Percentiles rank a stretch among this genome's conserved stretches.
Conservation (phyloP, 2,888 invertebrate genomes). For the Idaea straminata region DNA sequence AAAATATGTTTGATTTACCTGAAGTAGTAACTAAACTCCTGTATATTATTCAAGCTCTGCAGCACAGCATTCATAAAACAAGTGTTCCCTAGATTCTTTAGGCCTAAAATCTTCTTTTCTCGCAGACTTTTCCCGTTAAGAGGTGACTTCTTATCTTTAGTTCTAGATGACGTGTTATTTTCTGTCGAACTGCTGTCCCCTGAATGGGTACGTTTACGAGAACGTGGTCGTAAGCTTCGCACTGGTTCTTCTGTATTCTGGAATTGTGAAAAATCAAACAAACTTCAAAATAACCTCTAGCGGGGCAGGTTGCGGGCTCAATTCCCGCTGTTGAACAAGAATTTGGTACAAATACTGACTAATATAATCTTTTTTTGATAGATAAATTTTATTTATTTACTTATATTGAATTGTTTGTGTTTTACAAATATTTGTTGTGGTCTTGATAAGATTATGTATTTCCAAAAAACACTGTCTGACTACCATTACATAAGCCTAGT, state of each 20-base stretch:
- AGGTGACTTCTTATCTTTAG: slow-evolving; percentile 58
- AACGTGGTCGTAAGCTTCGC: slow-evolving; percentile 80
- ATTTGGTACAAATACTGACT: no score
- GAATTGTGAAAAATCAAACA: slow-evolving; percentile 9
- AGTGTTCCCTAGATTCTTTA: slow-evolving; percentile 90
- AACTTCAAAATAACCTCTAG: no score
- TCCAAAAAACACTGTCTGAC: no score
- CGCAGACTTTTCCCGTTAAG: slow-evolving; percentile 74
- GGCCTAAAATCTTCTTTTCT: slow-evolving; percentile 84
- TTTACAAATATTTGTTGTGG: no score
- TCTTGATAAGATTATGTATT: no score
- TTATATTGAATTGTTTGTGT: no score
- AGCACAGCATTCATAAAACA: slow-evolving; percentile 93
- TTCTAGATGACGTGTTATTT: slow-evolving; percentile 53
- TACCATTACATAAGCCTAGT: no score
- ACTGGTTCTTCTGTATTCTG: slow-evolving; percentile 74
- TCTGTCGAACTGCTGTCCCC: slow-evolving; percentile 78
- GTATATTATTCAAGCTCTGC: slow-evolving; percentile 91
- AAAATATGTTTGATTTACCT: background rate
- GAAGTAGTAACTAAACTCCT: slow-evolving; percentile 90
- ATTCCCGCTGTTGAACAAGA: no score
- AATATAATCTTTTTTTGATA: no score
- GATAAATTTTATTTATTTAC: no score
- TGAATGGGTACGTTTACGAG: slow-evolving; percentile 81
- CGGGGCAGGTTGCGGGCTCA: no score